A percentile compares a stretch with the other conserved stretches of the same genome.
phyloP scores from a whole-genome alignment of 2,888 invertebrate genomes.

The Tribolium freemani region DNA sequence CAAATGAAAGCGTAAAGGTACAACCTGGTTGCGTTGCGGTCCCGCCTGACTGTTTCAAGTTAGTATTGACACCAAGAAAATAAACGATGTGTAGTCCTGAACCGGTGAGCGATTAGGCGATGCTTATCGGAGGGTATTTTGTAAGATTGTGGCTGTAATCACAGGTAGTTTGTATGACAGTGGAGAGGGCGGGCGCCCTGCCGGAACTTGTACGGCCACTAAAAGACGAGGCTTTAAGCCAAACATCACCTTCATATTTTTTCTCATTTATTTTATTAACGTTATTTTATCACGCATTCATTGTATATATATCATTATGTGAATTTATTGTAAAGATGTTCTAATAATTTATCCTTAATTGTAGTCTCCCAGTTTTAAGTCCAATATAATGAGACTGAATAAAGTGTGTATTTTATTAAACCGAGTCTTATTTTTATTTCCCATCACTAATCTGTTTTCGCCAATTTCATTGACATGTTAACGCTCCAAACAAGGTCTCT shows the following conservation, averaged over 20 bases:
- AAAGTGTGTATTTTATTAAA: conserved; percentile 63
- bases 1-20: conserved; percentile 72
- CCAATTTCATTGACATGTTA: conserved; percentile 33
- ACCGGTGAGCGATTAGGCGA: conserved; percentile 1
- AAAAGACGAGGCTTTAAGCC: conserved; percentile 51
- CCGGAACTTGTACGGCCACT: neutral
- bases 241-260: conserved; percentile 56
- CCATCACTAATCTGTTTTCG: conserved; percentile 25
- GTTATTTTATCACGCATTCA: conserved; percentile 53
- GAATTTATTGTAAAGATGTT: conserved; percentile 63
- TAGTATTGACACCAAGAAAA: conserved; percentile 72
- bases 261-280: conserved; percentile 55
- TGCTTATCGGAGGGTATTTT: conserved; percentile 13
- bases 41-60: conserved; percentile 79
- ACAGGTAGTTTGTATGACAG: conserved; percentile 24
- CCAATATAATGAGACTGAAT: conserved; percentile 66
- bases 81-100: conserved; percentile 20
- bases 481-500: conserved; percentile 49
- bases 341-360: conserved; percentile 61
- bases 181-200: conserved; percentile 1
- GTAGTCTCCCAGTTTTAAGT: conserved; percentile 62
- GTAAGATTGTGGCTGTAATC: conserved; percentile 20
- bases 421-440: conserved; percentile 52
- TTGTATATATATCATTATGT: conserved; percentile 62
- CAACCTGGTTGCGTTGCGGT: conserved; percentile 81